Evolutionary conservation across 2,797 vertebrate species (phyloP).

Genomic region (Galago senegalensis): DNA sequence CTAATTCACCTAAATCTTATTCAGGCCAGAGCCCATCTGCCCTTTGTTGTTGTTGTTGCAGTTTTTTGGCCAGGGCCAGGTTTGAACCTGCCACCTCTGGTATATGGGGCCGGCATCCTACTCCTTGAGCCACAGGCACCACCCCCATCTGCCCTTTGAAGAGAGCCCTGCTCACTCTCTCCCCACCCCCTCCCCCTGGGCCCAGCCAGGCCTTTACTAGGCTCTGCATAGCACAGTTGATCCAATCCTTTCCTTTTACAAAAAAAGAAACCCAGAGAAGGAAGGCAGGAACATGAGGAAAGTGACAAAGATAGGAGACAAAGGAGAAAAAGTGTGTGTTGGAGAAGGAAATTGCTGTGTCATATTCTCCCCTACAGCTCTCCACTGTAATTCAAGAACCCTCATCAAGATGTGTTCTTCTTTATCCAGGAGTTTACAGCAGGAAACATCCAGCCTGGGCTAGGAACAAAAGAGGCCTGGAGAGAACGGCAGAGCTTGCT

Average conservation of each 20-base stretch:
- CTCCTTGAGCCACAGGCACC: no score
- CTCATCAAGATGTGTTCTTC: neutral
- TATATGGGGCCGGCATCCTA: no score
- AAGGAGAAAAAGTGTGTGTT: neutral
- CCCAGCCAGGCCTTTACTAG: neutral
- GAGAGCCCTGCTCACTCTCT: neutral
- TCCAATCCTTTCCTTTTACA: neutral
- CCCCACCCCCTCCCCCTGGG: neutral
- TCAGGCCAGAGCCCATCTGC: neutral
- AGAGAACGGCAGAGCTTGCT: neutral
- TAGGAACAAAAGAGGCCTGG: neutral
- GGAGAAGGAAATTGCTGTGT: neutral
- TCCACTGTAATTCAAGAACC: neutral
- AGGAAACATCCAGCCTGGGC: conserved; percentile 8
- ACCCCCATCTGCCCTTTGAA: neutral
- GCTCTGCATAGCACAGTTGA: neutral
- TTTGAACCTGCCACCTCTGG: no score
- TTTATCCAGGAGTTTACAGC: neutral
- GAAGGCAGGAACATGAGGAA: neutral
- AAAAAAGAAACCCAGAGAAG: neutral
- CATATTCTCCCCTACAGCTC: neutral
- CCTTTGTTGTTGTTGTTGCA: no score
- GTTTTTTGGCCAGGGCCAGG: no score
- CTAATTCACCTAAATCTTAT: neutral
- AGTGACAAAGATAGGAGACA: neutral